phyloP scores from a whole-genome alignment of 1,140 invertebrate species.

The Drosophila bifasciata region DNA sequence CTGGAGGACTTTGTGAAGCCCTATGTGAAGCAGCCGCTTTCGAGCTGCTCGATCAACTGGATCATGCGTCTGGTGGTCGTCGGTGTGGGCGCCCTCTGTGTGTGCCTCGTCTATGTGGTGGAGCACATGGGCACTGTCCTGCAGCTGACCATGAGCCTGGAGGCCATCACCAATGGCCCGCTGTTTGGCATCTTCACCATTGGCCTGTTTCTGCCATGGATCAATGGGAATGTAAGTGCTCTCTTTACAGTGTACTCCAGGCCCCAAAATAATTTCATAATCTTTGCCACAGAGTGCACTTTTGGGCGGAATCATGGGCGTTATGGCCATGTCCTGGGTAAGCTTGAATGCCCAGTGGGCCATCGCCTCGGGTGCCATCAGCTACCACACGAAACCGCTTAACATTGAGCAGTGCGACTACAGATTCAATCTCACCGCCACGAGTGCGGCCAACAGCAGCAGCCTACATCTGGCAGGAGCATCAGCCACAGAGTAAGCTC shows the following conservation, averaged over 20 bases:
- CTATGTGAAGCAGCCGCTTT: conserved; percentile 84
- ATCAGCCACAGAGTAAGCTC: conserved; percentile 46
- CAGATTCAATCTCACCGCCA: conserved; percentile 69
- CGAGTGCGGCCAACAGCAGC: conserved; percentile 33
- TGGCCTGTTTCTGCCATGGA: conserved; percentile 89
- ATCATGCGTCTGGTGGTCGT: conserved; percentile 87
- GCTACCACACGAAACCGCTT: conserved; percentile 87
- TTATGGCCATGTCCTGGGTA: conserved; percentile 91
- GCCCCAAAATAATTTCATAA: conserved; percentile 4
- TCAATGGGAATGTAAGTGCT: conserved; percentile 86
- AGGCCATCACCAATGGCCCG: conserved; percentile 89
- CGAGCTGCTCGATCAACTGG: conserved; percentile 84
- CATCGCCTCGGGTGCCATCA: conserved; percentile 87
- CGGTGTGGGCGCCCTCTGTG: conserved; percentile 85
- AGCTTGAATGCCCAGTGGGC: conserved; percentile 91
- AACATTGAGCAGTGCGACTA: conserved; percentile 90
- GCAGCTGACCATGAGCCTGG: conserved; percentile 85
- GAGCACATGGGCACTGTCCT: conserved; percentile 86
- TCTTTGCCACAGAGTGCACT: conserved; percentile 88
- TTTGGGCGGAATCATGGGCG: conserved; percentile 87
- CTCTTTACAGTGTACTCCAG: no score
- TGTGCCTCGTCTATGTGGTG: conserved; percentile 85
- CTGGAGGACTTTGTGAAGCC: conserved; percentile 88
- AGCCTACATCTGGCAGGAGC: conserved; percentile 20
- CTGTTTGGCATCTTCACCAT: conserved; percentile 90